Base-by-base conservation (phyloP, 2,797 vertebrate species). In the Gallinago stenura region DNA sequence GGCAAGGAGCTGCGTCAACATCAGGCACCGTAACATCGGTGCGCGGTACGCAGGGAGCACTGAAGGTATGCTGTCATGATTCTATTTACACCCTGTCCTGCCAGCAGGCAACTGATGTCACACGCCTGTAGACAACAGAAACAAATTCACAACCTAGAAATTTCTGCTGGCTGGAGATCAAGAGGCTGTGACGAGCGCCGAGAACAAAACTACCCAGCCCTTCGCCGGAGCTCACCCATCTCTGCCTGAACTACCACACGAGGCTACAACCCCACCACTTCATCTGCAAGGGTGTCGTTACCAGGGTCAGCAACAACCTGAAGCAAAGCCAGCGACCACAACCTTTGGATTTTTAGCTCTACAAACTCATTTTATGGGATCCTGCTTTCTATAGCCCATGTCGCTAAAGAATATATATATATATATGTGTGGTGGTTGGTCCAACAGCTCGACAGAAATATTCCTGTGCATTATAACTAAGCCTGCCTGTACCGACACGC, bases 151-250 rank as follows among this genome's bases (percentile, higher is more conserved):
- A 92, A 50, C 93, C 96, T 46, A 91, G 93, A 94, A 73, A 90
- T 83, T 97, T 96, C 93, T 92, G 83, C 93, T 94, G 95, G 91
- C 89, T 69, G 57, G 89, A 78, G 65, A 95, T 92, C 93, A 96
- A 81, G 89, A 88, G 96, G 77, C 89, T 80, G 48, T 30, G 84
- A 89, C 15, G 39, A 91, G 89, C 17, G 68, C 84, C 41, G 80
- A 61, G 94, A 95, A 75, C 71, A 61, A 89, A 95, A 78, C 78
- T 8, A 66, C 2, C 78, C 82, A 91, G 88, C 77, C 79, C 46
- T 57, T 10, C 78, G 82, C 70, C 71, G 71, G 58, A 91, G 72
- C 82, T 89, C 69, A 13, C 50, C 43, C 70, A 91, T 60, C 57
- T 54, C 94, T 78, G 68, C 91, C 58, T 51, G 39, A 83, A 65